Evolutionary conservation across 2,888 invertebrate species (phyloP), one percentile per base, ranked within the genome.

Genomic region (Macrophya alboannulata): DNA sequence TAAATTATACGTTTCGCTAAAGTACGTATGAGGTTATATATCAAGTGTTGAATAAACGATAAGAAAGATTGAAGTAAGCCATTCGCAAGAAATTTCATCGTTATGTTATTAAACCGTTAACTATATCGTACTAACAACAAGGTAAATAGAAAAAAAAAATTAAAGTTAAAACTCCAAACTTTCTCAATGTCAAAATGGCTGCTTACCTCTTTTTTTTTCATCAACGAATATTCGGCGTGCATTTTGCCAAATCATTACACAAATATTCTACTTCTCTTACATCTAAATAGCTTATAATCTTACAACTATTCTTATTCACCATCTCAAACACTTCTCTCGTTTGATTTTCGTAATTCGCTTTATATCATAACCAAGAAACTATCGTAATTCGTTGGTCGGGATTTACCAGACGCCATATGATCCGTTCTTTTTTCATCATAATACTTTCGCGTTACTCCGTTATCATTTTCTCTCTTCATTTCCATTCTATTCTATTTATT

Each of bases 151-250:
- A 43, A 4, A 62, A 31, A 45, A 43, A 4, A 62, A 31, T 71
- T 12, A 15, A 17, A 51, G 25, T 17, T 5, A 4, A 45, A n/a
- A 31, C 8, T 17, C 9, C 40, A 71, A 71, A 40, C 31, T 74
- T 55, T 81, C 62, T 81, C 59, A 12, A 59, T 55, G 51, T 81
- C 59, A 81, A 81, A 62, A 81, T 81, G 81, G 81, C 81, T 62
- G 62, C 55, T 40, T 4, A 77, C 6, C 17, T 81, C 15, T 77
- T 43, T 40, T 12, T 31, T 10, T 77, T 31, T 31, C 37, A n/a
- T n/a, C 72, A 21, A 12, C 5, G n/a, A 45, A n/a, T 40, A n/a
- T 10, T 43, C 72, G 72, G 21, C 72, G 72, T 43, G 12, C 21
- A 45, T 45, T 74, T 45, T 45, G n/a, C 40, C 10, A 2, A 0